A percentile compares a stretch with the other conserved stretches of the same genome.
phyloP scores from a whole-genome alignment of 1,140 invertebrate species.

The Drosophila nikananu region DNA sequence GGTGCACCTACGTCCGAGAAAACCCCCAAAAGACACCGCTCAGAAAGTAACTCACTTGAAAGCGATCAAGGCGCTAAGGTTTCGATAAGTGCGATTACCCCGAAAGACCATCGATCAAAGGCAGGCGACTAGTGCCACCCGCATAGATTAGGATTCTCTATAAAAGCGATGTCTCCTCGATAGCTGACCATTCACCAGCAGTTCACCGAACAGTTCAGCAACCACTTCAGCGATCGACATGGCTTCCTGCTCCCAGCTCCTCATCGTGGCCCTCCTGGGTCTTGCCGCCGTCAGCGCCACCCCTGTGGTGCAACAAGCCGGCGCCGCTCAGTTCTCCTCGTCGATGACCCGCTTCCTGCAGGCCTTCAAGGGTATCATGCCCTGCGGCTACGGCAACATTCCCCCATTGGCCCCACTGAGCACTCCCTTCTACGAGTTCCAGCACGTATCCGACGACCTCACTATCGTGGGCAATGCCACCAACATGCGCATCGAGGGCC shows the following conservation, averaged over 20 bases:
- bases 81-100: neutral
- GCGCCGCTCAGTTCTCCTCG: constrained; percentile 31
- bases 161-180: constrained; percentile 21
- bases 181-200: constrained; percentile 7
- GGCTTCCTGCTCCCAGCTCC: constrained; percentile 27
- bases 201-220: constrained; percentile 6
- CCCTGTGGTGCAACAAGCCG: constrained; percentile 32
- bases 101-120: constrained; percentile 11
- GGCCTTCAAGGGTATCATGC: constrained; percentile 62
- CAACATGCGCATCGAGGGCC: constrained; percentile 57
- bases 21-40: neutral
- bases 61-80: neutral
- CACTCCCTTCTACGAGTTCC: constrained; percentile 31
- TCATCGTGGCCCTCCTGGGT: constrained; percentile 46
- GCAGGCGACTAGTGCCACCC: constrained; percentile 6
- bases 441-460: constrained; percentile 30
- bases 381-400: constrained; percentile 59
- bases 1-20: neutral
- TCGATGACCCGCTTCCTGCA: constrained; percentile 44
- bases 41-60: constrained; percentile 6
- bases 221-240: constrained; percentile 36
- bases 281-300: constrained; percentile 18
- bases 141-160: constrained; percentile 12
- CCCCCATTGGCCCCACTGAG: constrained; percentile 49
- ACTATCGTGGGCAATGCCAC: constrained; percentile 50